Evolutionary conservation across 2,113 vertebrate genomes (phyloP), one percentile per base, ranked within the genome.

Genomic region (Cochlearius cochlearius): DNA sequence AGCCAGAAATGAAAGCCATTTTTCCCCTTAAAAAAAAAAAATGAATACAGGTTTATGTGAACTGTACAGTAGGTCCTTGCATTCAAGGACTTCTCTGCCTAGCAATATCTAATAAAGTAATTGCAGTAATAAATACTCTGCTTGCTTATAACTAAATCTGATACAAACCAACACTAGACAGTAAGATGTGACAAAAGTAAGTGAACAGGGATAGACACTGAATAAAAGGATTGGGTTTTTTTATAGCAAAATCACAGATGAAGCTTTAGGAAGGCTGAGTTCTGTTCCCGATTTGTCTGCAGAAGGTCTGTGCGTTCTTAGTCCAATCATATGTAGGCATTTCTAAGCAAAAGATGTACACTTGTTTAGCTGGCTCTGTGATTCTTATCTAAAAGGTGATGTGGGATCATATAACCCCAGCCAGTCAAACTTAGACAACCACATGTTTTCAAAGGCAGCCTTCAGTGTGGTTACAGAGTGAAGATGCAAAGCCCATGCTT

Each of bases 1-100:
- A 95, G 34, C 26, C 15, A 58, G 32, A 64, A 97, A 93, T 86
- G 59, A 97, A 96, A 94, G 23, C 10, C 19, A 78, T 68, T 93
- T 96, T 69, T 62, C 62, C 89, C 47, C 53, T 76, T 29, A 7
- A 66, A 84, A 80, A 41, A 80, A 41, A 43, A 47, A 86, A 73
- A 66, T 15, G 18, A 94, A 78, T 34, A 13, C 13, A 77, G 20
- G 58, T 84, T 92, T 92, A 88, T 72, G 36, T 68, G 84, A 97
- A 86, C 34, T 78, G 8, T 82, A 56, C 7, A 4, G 60, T 87
- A 62, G 68, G 60, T 95, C 84, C 34, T 86, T 87, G 52, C 23
- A 66, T 85, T 96, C 80, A 85, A 94, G 62, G 78, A 53, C 64
- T 78, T 59, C 23, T 93, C 55, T 72, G 53, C 30, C 53, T 92